These are phyloP conservation scores for Asbolus verrucosus DNA, from an alignment of 1,140 invertebrate genomes.

Conservation along the genomic window DNA sequence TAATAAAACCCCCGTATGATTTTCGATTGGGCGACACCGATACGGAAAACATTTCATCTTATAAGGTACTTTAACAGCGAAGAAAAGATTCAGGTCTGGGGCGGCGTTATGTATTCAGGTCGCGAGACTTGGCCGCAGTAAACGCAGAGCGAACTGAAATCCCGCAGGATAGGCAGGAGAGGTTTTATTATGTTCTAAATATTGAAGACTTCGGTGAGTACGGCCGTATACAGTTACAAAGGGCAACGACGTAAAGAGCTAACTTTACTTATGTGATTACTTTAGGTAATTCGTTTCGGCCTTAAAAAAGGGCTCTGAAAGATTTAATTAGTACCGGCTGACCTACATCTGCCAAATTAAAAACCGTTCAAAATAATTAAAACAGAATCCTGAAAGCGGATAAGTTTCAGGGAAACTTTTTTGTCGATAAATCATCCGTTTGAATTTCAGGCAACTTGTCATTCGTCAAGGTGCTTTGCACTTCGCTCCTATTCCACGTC, in stretches of 20 bases:
- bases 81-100: conserved; percentile 29
- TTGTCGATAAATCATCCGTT: neutral
- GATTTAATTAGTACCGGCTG: conserved; percentile 30
- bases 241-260: too few species aligned
- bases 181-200: conserved; percentile 43
- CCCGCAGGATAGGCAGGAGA: conserved; percentile 39
- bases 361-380: conserved; percentile 11
- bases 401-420: neutral
- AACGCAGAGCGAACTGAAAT: conserved; percentile 30
- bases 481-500: too few species aligned
- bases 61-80: conserved; percentile 7
- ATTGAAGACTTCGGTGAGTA: conserved; percentile 29
- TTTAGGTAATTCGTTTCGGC: too few species aligned
- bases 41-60: neutral
- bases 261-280: too few species aligned
- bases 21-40: neutral
- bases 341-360: conserved; percentile 1
- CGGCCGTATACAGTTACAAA: neutral
- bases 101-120: conserved; percentile 33
- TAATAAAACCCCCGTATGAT: conserved; percentile 24
- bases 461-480: too few species aligned
- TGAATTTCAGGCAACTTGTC: neutral
- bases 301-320: too few species aligned
- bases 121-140: conserved; percentile 29
- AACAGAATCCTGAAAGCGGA: conserved; percentile 1